These are phyloP conservation scores for Xestia sexstrigata DNA, from an alignment of 2,888 invertebrate genomes.

Conservation along the genomic window DNA sequence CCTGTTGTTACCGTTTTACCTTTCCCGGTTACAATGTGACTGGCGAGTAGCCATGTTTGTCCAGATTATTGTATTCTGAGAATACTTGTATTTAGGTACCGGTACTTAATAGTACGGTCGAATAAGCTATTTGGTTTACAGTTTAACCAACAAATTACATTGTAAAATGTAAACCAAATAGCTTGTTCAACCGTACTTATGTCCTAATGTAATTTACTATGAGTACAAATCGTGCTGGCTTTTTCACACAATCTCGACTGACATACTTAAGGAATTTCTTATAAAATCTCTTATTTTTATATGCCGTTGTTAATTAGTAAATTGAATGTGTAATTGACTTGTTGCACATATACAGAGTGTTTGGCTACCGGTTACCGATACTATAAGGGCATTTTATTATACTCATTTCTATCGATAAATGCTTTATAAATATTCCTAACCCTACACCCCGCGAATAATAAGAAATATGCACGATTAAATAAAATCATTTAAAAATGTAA, in stretches of 20 bases:
- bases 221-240: neutral
- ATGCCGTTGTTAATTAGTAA: slow-evolving; percentile 14
- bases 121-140: too few relatives aligned
- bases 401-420: neutral
- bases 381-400: neutral
- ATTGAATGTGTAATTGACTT: neutral
- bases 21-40: neutral
- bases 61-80: neutral
- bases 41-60: neutral
- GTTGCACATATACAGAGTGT: neutral
- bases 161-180: too few relatives aligned
- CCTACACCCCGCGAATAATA: too few relatives aligned
- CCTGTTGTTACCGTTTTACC: neutral
- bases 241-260: slow-evolving; percentile 9
- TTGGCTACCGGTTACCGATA: neutral
- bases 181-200: too few relatives aligned
- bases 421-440: neutral
- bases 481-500: too few relatives aligned
- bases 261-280: neutral
- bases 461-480: too few relatives aligned
- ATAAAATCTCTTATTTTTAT: slow-evolving; percentile 25
- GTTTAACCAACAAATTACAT: too few relatives aligned
- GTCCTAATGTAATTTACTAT: neutral
- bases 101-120: neutral
- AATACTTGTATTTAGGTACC: neutral